phyloP scores from a whole-genome alignment of 1,140 invertebrate species.

The Drosophila busckii region DNA sequence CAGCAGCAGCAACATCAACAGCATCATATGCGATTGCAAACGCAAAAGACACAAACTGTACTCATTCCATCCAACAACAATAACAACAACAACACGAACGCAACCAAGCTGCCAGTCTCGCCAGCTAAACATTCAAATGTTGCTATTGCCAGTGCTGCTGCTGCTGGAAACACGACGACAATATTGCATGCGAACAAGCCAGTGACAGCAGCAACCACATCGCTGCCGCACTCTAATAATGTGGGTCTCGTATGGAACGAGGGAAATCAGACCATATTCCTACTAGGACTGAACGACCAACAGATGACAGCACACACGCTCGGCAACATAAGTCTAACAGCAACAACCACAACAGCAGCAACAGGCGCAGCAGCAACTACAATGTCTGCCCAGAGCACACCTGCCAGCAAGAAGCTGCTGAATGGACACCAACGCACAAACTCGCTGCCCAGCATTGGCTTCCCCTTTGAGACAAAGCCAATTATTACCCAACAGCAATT shows the following conservation, averaged over 20 bases:
- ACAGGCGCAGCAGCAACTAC: conserved; percentile 20
- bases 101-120: conserved; percentile 43
- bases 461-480: conserved; percentile 68
- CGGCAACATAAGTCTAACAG: conserved; percentile 68
- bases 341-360: conserved; percentile 50
- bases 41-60: conserved; percentile 79
- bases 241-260: conserved; percentile 76
- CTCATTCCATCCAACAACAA: conserved; percentile 76
- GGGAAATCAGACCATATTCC: conserved; percentile 75
- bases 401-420: conserved; percentile 56
- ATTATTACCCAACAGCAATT: conserved; percentile 64
- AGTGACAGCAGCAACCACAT: conserved; percentile 28
- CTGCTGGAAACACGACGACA: conserved; percentile 16
- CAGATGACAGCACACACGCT: conserved; percentile 74
- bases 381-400: conserved; percentile 11
- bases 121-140: conserved; percentile 37
- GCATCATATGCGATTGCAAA: conserved; percentile 60
- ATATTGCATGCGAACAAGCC: conserved; percentile 35
- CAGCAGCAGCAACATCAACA: conserved; percentile 58
- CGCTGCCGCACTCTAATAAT: conserved; percentile 56
- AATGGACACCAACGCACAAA: conserved; percentile 74
- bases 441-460: conserved; percentile 71
- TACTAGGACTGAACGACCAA: conserved; percentile 72
- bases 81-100: conserved; percentile 33
- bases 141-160: conserved; percentile 5